These are phyloP conservation scores for Rhopalosiphum nymphaeae DNA, from an alignment of 2,888 invertebrate genomes.

Conservation along the genomic window DNA sequence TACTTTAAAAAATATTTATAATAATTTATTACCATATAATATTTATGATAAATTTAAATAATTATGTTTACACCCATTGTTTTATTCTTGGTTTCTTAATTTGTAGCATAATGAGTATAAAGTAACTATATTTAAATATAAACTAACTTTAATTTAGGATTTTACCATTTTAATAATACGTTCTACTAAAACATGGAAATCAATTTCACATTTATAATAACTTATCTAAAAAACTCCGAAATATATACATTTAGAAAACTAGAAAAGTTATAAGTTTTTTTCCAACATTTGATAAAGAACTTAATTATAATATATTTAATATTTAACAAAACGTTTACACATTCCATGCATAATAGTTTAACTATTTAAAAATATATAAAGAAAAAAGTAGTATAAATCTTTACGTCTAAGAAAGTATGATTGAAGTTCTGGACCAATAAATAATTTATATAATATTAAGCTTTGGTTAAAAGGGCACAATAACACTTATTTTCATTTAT, in stretches of 20 bases:
- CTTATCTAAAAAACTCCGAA: no score
- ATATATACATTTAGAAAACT: neutral
- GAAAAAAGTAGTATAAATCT: neutral
- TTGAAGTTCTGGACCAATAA: neutral
- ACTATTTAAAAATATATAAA: neutral
- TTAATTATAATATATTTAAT: neutral
- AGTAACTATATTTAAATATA: no score
- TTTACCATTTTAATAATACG: neutral
- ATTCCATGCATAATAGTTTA: neutral
- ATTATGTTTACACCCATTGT: neutral
- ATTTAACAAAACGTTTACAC: neutral
- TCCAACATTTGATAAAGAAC: neutral
- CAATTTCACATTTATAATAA: neutral
- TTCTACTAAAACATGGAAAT: neutral
- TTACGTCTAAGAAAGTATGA: neutral
- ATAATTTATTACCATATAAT: neutral
- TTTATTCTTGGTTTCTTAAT: neutral
- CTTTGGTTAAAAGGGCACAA: neutral
- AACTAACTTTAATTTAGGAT: neutral
- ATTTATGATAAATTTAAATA: neutral
- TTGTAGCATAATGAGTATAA: neutral
- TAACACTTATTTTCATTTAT: neutral
- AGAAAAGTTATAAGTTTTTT: constrained; percentile 22
- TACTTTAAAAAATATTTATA: neutral
- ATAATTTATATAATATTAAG: neutral